These are phyloP conservation scores for Chorisops tibialis DNA, from an alignment of 2,888 invertebrate species.

Conservation along the genomic window DNA sequence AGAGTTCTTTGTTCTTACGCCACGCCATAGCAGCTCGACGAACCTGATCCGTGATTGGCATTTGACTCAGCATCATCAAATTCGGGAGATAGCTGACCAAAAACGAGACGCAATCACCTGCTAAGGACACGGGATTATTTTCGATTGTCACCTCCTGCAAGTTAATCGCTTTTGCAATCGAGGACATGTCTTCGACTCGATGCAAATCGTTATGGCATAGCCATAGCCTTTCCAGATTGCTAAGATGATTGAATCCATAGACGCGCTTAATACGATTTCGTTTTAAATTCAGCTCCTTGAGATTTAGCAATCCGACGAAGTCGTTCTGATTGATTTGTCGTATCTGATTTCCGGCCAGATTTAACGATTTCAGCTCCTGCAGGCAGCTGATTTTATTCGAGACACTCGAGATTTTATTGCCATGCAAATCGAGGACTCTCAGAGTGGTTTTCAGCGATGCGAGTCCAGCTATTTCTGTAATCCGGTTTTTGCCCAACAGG, in stretches of 20 bases:
- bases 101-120: slow-evolving; percentile 79
- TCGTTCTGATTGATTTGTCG: slow-evolving; percentile 72
- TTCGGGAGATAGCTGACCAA: slow-evolving; percentile 76
- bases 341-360: slow-evolving; percentile 89
- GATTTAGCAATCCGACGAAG: slow-evolving; percentile 70
- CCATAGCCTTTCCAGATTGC: slow-evolving; percentile 61
- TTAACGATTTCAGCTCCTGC: slow-evolving; percentile 80
- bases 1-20: slow-evolving; percentile 72
- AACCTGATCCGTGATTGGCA: slow-evolving; percentile 77
- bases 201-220: slow-evolving; percentile 56
- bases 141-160: slow-evolving; percentile 82
- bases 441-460: slow-evolving; percentile 57
- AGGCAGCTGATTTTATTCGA: slow-evolving; percentile 58
- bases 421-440: slow-evolving; percentile 90
- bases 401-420: slow-evolving; percentile 71
- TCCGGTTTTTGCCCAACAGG: slow-evolving; percentile 85
- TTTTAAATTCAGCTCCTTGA: slow-evolving; percentile 85
- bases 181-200: slow-evolving; percentile 80
- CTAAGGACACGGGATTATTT: slow-evolving; percentile 76
- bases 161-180: slow-evolving; percentile 71
- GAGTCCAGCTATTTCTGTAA: slow-evolving; percentile 47
- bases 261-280: slow-evolving; percentile 79
- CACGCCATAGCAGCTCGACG: slow-evolving; percentile 75
- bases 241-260: slow-evolving; percentile 76
- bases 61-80: slow-evolving; percentile 68